A percentile compares a stretch with the other conserved stretches of the same genome.
Conservation (phyloP, 2,888 invertebrate species). For the Eristalis tenax region DNA sequence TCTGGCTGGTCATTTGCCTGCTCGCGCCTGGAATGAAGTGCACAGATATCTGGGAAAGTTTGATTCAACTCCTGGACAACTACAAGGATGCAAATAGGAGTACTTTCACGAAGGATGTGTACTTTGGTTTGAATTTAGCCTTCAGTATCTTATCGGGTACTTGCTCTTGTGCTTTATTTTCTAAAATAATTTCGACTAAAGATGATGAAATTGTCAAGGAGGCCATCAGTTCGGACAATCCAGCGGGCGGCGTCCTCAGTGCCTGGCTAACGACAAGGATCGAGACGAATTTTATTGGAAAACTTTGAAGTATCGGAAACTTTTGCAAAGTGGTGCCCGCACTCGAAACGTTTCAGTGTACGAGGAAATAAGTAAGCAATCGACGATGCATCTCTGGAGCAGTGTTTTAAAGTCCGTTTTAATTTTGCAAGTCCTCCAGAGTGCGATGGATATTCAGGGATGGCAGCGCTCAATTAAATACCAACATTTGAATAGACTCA, state of each 20-base stretch:
- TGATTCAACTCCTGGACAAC: conserved; percentile 57
- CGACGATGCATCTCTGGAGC: not conserved
- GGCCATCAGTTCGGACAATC: not conserved
- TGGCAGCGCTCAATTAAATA: conserved; percentile 48
- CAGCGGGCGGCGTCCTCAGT: no score
- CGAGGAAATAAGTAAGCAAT: conserved; percentile 54
- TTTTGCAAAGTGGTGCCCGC: conserved; percentile 50
- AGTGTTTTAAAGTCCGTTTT: conserved; percentile 33
- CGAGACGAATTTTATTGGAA: conserved; percentile 66
- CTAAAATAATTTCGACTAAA: conserved; percentile 43
- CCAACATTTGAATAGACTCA: conserved; percentile 28
- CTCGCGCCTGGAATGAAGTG: conserved; percentile 34
- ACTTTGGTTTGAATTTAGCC: conserved; percentile 61
- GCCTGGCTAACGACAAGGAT: conserved; percentile 25
- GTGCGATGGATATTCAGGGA: conserved; percentile 52
- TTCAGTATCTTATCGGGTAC: conserved; percentile 58
- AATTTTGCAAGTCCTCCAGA: conserved; percentile 45
- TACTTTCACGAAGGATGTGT: conserved; percentile 45
- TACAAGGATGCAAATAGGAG: conserved; percentile 29
- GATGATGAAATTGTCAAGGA: conserved; percentile 47
- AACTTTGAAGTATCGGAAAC: conserved; percentile 61
- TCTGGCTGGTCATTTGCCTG: conserved; percentile 28
- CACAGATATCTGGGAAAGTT: conserved; percentile 58
- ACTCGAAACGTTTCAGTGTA: conserved; percentile 62
- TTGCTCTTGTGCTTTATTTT: conserved; percentile 12